phyloP scores from a whole-genome alignment of 2,888 invertebrate species.

The Proisotoma minuta region DNA sequence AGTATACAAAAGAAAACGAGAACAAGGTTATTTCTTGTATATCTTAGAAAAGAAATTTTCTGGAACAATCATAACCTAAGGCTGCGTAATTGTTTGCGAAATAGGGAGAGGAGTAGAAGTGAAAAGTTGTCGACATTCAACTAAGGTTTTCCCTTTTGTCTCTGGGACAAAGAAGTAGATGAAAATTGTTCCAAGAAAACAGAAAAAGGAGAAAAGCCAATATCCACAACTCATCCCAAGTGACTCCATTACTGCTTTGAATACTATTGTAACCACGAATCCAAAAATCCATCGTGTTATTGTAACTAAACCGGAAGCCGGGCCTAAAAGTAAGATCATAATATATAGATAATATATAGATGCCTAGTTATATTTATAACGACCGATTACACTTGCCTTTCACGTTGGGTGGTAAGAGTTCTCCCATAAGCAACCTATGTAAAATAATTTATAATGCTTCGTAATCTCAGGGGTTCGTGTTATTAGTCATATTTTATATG shows the following conservation, averaged over 20 bases:
- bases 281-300: conserved; percentile 43
- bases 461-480: no score
- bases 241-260: conserved; percentile 31
- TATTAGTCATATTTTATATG: no score
- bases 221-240: conserved; percentile 34
- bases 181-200: conserved; percentile 31
- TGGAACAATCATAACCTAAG: no score
- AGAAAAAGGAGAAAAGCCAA: conserved; percentile 38
- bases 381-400: background rate
- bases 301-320: conserved; percentile 38
- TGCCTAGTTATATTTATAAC: no score
- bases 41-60: no score
- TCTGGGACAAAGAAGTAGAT: conserved; percentile 22
- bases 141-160: conserved; percentile 29
- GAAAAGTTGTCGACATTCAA: conserved; percentile 26
- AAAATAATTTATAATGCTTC: background rate
- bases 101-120: no score
- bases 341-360: background rate
- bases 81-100: no score
- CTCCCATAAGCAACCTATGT: conserved; percentile 35
- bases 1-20: no score
- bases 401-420: conserved; percentile 37
- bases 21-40: no score
- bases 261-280: conserved; percentile 37
- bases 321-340: conserved; percentile 33